Base-by-base conservation (phyloP, 2,888 invertebrate species). In the Rutpela maculata region DNA sequence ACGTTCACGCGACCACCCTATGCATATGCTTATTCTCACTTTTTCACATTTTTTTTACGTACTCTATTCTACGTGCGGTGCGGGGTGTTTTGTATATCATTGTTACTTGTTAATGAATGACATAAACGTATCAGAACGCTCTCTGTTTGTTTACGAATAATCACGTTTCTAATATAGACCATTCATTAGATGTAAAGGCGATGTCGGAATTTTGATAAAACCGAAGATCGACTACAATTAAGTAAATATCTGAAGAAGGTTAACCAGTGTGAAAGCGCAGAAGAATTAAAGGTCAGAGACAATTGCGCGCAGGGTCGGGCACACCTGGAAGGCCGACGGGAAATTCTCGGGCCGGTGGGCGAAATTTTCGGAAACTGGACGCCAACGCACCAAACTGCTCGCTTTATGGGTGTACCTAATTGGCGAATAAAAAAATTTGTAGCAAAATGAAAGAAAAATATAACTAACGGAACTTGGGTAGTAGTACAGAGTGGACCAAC, bases 221-320 rank as follows among this genome's bases (percentile, higher is more conserved):
- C 50, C n/a, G 4, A 12, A 50, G 5, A 50, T n/a, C 15, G n/a
- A n/a, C n/a, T n/a, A 50, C 7, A 7, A 50, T 50, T 50, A n/a
- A n/a, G 50, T 50, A 50, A 50, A 50, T 50, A 12, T n/a, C n/a
- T 50, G 50, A 50, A 50, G 50, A 50, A 50, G 50, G 50, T 50
- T 15, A 43, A 50, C n/a, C n/a, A 15, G 50, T 12, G 50, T 50
- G 50, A 50, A 50, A 50, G 50, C 50, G 50, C 15, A 6, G 50
- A 50, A 17, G 50, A 50, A 15, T 4, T n/a, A 50, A 50, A 50
- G 50, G 50, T 50, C 50, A 50, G 1, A 35, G 0, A 35, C 6
- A 7, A 35, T 35, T 35, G n/a, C 15, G 6, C n/a, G 15, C 50
- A 50, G 50, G 50, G n/a, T 15, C 43, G 43, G 43, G 12, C 43